Evolutionary conservation across 2,797 vertebrate genomes (phyloP), one percentile per base, ranked within the genome.

Genomic region (Kryptopterus vitreolus): DNA sequence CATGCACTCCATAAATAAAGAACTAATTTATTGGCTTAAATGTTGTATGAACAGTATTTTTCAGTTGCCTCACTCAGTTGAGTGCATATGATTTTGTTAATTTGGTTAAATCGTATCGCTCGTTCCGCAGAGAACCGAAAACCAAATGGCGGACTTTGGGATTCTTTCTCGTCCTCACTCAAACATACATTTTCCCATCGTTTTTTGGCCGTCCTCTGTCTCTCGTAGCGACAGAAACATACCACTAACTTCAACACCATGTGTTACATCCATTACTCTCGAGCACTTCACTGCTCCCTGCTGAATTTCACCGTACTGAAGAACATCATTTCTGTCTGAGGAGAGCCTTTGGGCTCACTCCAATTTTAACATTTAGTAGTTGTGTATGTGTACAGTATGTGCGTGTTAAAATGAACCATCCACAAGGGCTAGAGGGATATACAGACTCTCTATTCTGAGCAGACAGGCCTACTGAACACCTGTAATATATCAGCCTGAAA

Each of bases 261-360:
- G 90, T 90, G 89, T 87, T 89, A 84, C 86, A 90, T 89, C 89
- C 88, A 92, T 92, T 91, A 92, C 87, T 63, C 80, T 90, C 88
- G 90, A 91, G 88, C 80, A 87, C 85, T 85, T 84, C 46, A 74
- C 83, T 74, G 84, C 90, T 90, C 87, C 90, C 89, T 69, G 66
- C 87, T 91, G 87, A 89, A 91, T 58, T 80, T 89, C 86, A 82
- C 75, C 85, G 83, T 80, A 81, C 87, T 78, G 82, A 82, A 89
- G 83, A 80, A 90, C 91, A 77, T 81, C 65, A 70, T 26, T 92
- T 90, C 90, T 86, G 70, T 85, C 82, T 83, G 87, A 87, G 90
- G 59, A 84, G 77, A 52, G 35, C 31, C 22, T 26, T 33, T 55
- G 50, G 50, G 50, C 50, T 55, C 6, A 6, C 12, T 55, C 50